Conservation (phyloP, 2,797 vertebrate species). For the Lacerta agilis region DNA sequence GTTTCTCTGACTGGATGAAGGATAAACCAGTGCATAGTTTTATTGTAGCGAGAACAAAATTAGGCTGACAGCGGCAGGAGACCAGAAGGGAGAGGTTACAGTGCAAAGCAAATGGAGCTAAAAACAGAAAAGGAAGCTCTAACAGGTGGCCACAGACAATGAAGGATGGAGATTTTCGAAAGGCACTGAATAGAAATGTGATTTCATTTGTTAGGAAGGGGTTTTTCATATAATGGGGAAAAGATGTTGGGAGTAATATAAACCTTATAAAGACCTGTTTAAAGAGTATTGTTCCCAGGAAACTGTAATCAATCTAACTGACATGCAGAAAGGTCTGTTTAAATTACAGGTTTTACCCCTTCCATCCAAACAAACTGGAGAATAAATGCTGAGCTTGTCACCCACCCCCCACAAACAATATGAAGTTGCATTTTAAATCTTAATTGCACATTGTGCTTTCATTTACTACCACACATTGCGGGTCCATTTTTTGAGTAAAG, state of each 20-base stretch:
- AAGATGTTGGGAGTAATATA: constrained; percentile 63
- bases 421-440: constrained; percentile 8
- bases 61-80: constrained; percentile 57
- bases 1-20: constrained; percentile 49
- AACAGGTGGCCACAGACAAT: constrained; percentile 68
- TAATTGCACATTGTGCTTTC: neutral
- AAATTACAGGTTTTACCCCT: constrained; percentile 59
- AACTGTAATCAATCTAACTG: constrained; percentile 67
- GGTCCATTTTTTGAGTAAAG: neutral
- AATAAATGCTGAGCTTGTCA: neutral
- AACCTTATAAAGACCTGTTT: constrained; percentile 53
- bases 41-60: constrained; percentile 63
- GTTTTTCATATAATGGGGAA: constrained; percentile 29
- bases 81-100: constrained; percentile 53
- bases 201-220: constrained; percentile 52
- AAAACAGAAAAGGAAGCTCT: constrained; percentile 70
- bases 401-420: neutral
- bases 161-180: constrained; percentile 58
- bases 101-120: constrained; percentile 62
- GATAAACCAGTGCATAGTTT: constrained; percentile 43
- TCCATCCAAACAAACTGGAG: constrained; percentile 36
- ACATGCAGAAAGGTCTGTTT: constrained; percentile 64
- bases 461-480: neutral
- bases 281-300: constrained; percentile 64
- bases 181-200: constrained; percentile 59